These are phyloP conservation scores for Cetonia aurata DNA, from an alignment of 2,888 invertebrate species.

Conservation along the genomic window DNA sequence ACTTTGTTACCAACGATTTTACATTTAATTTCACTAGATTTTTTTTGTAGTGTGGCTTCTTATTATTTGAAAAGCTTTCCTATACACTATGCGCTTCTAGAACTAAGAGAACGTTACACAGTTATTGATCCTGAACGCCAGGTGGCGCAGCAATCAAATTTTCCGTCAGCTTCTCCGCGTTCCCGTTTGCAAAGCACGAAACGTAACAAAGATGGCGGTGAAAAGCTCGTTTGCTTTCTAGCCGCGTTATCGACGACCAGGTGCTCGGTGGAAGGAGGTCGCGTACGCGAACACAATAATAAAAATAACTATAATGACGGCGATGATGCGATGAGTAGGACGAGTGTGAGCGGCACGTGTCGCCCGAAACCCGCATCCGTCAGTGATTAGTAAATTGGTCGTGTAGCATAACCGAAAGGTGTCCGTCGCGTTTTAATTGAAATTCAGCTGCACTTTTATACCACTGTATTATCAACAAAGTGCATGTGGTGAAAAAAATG, in stretches of 20 bases:
- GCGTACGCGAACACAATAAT: constrained; percentile 16
- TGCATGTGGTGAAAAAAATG: too few species aligned
- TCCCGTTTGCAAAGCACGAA: background rate
- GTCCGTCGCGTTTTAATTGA: constrained; percentile 24
- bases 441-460: constrained; percentile 37
- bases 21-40: too few species aligned
- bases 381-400: constrained; percentile 49
- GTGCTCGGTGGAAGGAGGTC: constrained; percentile 19
- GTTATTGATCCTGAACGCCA: constrained; percentile 29
- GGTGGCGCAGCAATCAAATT: constrained; percentile 24
- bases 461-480: background rate
- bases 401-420: constrained; percentile 45
- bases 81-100: background rate
- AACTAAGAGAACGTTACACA: constrained; percentile 5
- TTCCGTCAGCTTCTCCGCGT: constrained; percentile 1
- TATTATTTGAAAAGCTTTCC: too few species aligned
- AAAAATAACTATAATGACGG: background rate
- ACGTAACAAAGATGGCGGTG: background rate
- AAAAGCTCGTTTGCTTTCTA: constrained; percentile 8
- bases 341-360: constrained; percentile 34
- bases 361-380: constrained; percentile 42
- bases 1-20: too few species aligned
- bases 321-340: constrained; percentile 11
- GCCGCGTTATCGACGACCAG: constrained; percentile 1
- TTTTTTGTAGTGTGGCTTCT: too few species aligned